Percentiles rank a stretch among this genome's conserved stretches.
These are phyloP conservation scores for Epizoanthus fatuus DNA, from an alignment of 92 coral and sea anemone species.

Conservation along the genomic window DNA sequence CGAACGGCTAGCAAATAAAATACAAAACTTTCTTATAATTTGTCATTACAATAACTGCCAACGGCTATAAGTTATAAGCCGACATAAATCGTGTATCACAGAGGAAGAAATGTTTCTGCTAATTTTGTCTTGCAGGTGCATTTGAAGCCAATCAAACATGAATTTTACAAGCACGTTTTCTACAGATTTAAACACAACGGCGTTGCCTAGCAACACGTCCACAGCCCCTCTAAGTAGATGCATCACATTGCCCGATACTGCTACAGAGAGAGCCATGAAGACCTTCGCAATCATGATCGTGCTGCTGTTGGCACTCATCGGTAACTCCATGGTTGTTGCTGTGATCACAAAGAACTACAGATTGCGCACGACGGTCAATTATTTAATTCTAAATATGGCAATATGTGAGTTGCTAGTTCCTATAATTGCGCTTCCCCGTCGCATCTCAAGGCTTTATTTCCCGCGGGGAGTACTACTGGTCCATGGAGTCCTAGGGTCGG, in stretches of 20 bases:
- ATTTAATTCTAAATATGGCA: constrained; percentile 39
- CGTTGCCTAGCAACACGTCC: constrained; percentile 5
- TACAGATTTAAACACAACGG: not conserved
- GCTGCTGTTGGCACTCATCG: constrained; percentile 21
- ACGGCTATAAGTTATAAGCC: too few species aligned
- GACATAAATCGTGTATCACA: too few species aligned
- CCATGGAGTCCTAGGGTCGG: not conserved
- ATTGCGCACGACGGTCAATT: constrained; percentile 33
- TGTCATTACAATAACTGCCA: too few species aligned
- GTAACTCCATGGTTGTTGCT: constrained; percentile 35
- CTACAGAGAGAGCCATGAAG: constrained; percentile 12
- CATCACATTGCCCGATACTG: constrained; percentile 4
- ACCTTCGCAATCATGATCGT: constrained; percentile 17
- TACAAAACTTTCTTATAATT: too few species aligned
- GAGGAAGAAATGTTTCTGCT: not conserved
- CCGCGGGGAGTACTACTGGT: not conserved
- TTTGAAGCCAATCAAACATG: not conserved
- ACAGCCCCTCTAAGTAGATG: not conserved
- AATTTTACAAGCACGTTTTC: not conserved
- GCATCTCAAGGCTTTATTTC: constrained; percentile 1
- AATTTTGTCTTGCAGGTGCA: constrained; percentile 1
- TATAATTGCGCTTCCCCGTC: constrained; percentile 19
- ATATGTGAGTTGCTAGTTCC: constrained; percentile 30
- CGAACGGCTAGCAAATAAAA: too few species aligned
- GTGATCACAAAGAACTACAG: constrained; percentile 21